phyloP scores from a whole-genome alignment of 2,797 vertebrate species.

The Tiaroga cobitis region DNA sequence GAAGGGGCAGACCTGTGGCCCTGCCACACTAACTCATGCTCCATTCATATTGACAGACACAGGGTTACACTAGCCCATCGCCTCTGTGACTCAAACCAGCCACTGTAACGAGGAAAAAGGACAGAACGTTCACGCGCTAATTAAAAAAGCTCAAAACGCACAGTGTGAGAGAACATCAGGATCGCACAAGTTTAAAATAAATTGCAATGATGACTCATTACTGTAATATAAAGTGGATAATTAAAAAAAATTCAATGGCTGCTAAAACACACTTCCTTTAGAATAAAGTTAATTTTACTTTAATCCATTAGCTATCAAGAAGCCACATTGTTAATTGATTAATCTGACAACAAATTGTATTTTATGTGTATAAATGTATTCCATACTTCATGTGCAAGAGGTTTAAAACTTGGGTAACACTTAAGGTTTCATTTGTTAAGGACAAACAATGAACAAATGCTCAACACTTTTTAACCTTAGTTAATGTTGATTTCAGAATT shows the following conservation, averaged over 20 bases:
- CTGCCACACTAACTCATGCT: slow-evolving; percentile 23
- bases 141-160: background rate
- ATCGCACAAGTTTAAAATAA: background rate
- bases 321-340: background rate
- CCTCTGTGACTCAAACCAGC: background rate
- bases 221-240: background rate
- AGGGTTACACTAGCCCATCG: background rate
- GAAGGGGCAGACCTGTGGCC: slow-evolving; percentile 48
- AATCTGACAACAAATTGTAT: background rate
- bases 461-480: no score
- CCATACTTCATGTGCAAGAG: no score
- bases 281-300: no score
- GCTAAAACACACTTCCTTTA: no score
- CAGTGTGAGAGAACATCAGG: background rate
- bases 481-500: no score
- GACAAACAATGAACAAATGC: no score
- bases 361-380: background rate
- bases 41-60: slow-evolving; percentile 34
- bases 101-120: background rate
- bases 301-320: background rate
- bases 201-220: background rate
- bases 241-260: background rate
- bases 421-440: no score
- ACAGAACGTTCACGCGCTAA: background rate
- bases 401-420: no score